Percentiles rank a stretch among this genome's conserved stretches.
These are phyloP conservation scores for Nyctibius bracteatus DNA, from an alignment of 2,113 vertebrate genomes.

Conservation along the genomic window DNA sequence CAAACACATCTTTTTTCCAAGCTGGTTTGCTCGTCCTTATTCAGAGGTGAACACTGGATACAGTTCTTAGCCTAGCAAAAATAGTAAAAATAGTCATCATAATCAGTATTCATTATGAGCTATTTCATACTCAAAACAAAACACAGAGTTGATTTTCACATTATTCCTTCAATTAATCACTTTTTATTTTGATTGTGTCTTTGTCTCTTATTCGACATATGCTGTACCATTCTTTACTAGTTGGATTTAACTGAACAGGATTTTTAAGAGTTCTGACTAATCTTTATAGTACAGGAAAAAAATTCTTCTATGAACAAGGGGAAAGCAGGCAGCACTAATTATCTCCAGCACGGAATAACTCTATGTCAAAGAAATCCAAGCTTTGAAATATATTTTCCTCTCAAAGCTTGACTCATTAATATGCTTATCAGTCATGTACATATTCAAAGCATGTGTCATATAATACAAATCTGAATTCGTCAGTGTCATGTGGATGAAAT, in stretches of 20 bases:
- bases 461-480: neutral
- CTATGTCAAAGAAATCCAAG: neutral
- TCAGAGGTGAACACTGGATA: neutral
- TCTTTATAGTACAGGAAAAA: constrained; percentile 8
- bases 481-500: neutral
- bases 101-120: neutral
- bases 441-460: constrained; percentile 18
- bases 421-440: neutral
- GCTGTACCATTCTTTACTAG: constrained; percentile 14
- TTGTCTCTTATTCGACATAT: neutral
- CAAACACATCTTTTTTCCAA: neutral
- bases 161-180: constrained; percentile 24
- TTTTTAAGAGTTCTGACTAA: constrained; percentile 37
- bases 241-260: constrained; percentile 16
- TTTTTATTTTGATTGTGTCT: constrained; percentile 47
- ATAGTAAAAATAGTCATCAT: neutral
- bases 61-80: neutral
- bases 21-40: neutral
- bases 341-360: neutral
- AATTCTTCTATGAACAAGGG: neutral
- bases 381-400: neutral
- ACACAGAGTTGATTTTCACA: neutral
- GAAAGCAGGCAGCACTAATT: constrained; percentile 30
- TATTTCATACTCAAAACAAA: neutral
- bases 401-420: neutral